These are phyloP conservation scores for Girardinus metallicus DNA, from an alignment of 2,797 vertebrate species.

Conservation along the genomic window DNA sequence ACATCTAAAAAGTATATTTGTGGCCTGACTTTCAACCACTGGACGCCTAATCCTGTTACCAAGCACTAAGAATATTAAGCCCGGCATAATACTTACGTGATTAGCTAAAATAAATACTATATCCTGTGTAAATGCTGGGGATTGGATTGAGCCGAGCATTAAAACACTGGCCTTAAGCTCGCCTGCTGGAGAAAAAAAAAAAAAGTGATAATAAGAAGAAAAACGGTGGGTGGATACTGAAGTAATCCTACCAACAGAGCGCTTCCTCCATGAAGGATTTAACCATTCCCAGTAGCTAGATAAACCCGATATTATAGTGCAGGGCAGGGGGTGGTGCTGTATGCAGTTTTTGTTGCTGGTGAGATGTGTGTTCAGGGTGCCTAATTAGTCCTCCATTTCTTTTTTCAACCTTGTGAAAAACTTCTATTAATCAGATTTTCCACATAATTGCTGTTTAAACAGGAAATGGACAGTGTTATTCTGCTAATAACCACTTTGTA, in stretches of 20 bases:
- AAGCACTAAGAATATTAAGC: slow-evolving; percentile 63
- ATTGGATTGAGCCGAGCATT: slow-evolving; percentile 71
- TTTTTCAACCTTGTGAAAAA: slow-evolving; percentile 89
- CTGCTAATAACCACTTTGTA: neutral
- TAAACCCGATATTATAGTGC: slow-evolving; percentile 66
- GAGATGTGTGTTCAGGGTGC: slow-evolving; percentile 56
- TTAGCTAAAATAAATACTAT: slow-evolving; percentile 80
- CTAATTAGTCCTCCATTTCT: slow-evolving; percentile 86
- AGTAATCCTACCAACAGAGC: slow-evolving; percentile 78
- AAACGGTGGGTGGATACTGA: slow-evolving; percentile 64
- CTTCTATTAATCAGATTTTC: slow-evolving; percentile 97
- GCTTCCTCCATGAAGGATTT: slow-evolving; percentile 72
- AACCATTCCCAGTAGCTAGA: slow-evolving; percentile 74
- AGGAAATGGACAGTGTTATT: slow-evolving; percentile 89
- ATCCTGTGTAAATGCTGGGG: slow-evolving; percentile 70
- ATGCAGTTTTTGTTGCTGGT: slow-evolving; percentile 41
- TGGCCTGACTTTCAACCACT: slow-evolving; percentile 75
- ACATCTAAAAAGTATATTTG: slow-evolving; percentile 63
- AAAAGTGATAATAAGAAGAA: slow-evolving; percentile 64
- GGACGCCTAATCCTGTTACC: slow-evolving; percentile 71
- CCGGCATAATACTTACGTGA: slow-evolving; percentile 63
- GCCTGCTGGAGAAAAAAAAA: slow-evolving; percentile 52
- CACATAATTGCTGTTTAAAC: slow-evolving; percentile 96
- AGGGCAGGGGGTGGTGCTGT: slow-evolving; percentile 35
- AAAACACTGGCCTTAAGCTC: slow-evolving; percentile 74